Evolutionary conservation across 1,140 invertebrate genomes (phyloP), one percentile per base, ranked within the genome.

Genomic region (Tigriopus japonicus): DNA sequence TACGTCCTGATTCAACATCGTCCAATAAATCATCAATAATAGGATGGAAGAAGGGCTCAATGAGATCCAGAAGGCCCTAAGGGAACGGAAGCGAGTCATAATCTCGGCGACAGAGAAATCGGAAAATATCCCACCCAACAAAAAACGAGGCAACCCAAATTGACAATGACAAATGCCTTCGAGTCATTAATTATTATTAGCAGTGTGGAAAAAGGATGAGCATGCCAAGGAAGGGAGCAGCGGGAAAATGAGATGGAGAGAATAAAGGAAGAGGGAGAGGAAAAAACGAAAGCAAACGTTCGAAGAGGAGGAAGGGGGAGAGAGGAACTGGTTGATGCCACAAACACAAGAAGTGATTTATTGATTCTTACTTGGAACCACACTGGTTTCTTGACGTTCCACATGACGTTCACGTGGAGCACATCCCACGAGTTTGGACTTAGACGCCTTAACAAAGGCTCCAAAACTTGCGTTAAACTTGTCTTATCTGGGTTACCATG

Each of bases 11-110:
- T 17, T 58, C 55, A 23, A 58, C 55, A 58, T 58, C 55, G 13
- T 58, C 55, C 15, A 58, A n/a, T 58, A 58, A 23, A 15, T 58
- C 55, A 40, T 58, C 40, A 17, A 58, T 42, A 58, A 58, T 42
- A 14, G 55, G 55, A 41, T 17, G 42, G 42, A 58, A 40, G 15
- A 41, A 58, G 41, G 55, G 55, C 28, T 58, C 55, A 28, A 58
- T 15, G 14, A 58, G 17, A 14, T 58, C 55, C 17, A 58, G 12
- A 15, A 58, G 41, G 28, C 21, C 55, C 55, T 58, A 40, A 58
- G 40, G 14, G 45, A 49, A 49, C 15, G 12, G 3, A 17, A 15
- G 21, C n/a, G 45, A 49, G 45, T 49, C 19, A 49, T 17, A 49
- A 35, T 35, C 28, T 35, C 28, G 9, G 28, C 28, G n/a, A 35